Percentiles rank a stretch among this genome's conserved stretches.
Conservation (phyloP, 1,140 invertebrate species). For the Achatina immaculata region DNA sequence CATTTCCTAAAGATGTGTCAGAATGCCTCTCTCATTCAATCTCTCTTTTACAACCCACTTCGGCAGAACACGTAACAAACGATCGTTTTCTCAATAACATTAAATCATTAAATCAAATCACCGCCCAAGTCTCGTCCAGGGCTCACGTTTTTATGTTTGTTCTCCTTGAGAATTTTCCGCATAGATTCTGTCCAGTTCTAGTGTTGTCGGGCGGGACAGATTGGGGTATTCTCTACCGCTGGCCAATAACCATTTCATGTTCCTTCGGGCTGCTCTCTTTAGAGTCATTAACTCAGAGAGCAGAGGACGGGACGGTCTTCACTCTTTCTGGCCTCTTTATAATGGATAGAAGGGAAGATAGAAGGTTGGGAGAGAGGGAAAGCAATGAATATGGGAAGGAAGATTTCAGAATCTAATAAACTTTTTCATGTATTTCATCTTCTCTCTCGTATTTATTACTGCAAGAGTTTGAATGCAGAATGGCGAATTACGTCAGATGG, state of each 20-base stretch:
- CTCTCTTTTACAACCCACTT: background rate
- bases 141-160: background rate
- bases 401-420: background rate
- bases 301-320: background rate
- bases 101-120: slow-evolving; percentile 15
- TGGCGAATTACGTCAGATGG: background rate
- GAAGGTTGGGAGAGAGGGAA: background rate
- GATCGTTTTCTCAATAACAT: background rate
- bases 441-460: background rate
- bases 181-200: background rate
- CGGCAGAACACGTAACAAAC: slow-evolving; percentile 8
- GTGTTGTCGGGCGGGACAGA: background rate
- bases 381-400: no score
- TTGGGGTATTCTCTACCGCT: slow-evolving; percentile 10
- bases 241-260: slow-evolving; percentile 2
- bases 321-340: background rate
- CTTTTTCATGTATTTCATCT: background rate
- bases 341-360: background rate
- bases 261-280: background rate
- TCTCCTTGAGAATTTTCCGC: background rate
- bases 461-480: background rate
- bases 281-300: background rate
- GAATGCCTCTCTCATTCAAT: background rate
- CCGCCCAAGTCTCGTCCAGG: background rate
- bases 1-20: background rate